These are phyloP conservation scores for Takifugu ocellatus DNA, from an alignment of 2,797 vertebrate genomes.

Conservation along the genomic window DNA sequence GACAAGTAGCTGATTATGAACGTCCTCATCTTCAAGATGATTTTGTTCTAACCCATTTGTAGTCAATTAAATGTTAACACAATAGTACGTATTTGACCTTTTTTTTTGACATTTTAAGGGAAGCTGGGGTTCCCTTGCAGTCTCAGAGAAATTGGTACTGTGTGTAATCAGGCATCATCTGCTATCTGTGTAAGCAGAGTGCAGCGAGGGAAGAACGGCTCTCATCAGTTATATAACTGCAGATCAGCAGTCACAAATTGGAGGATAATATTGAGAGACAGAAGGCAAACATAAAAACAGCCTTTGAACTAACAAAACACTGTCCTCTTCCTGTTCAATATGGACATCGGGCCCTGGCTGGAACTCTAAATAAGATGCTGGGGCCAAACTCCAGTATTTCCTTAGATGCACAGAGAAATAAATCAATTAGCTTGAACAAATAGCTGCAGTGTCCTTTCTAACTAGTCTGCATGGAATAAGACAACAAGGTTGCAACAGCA, in stretches of 20 bases:
- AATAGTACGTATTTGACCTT: too few species aligned
- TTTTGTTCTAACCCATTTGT: too few species aligned
- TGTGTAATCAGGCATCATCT: conserved; percentile 18
- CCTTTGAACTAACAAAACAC: conserved; percentile 43
- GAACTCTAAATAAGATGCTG: conserved; percentile 21
- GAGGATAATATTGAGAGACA: conserved; percentile 32
- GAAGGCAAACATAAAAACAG: conserved; percentile 34
- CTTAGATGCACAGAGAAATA: conserved; percentile 55
- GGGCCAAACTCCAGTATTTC: conserved; percentile 84
- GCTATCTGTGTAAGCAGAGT: conserved; percentile 16
- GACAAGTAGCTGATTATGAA: too few species aligned
- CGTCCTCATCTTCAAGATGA: too few species aligned
- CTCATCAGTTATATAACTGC: conserved; percentile 48
- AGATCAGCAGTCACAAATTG: conserved; percentile 41
- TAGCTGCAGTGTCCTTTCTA: neutral
- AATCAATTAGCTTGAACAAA: neutral
- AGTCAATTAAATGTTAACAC: too few species aligned
- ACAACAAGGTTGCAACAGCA: neutral
- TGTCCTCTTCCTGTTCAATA: conserved; percentile 13
- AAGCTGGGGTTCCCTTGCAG: too few species aligned
- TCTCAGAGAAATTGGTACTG: too few species aligned
- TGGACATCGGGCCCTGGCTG: conserved; percentile 23
- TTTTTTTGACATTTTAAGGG: too few species aligned
- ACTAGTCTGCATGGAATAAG: too few species aligned
- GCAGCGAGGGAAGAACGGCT: conserved; percentile 17